Percentiles rank a stretch among this genome's conserved stretches.
Conservation (phyloP, 2,888 invertebrate species). For the Lamellibrachia columna region DNA sequence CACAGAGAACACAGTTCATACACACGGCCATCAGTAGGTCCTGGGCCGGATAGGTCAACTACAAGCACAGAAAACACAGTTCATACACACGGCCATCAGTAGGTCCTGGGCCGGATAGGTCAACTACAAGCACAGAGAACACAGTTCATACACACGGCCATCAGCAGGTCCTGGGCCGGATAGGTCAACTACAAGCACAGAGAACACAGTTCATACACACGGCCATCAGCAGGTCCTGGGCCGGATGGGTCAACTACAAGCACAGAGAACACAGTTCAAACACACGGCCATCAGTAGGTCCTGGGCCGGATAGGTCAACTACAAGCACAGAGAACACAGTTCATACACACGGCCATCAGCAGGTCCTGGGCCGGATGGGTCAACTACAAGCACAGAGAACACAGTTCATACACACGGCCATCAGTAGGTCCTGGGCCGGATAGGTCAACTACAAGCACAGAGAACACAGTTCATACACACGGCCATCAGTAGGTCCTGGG, state of each 20-base stretch:
- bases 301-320: slow-evolving; percentile 87
- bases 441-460: slow-evolving; percentile 79
- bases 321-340: slow-evolving; percentile 75
- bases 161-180: slow-evolving; percentile 92
- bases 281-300: slow-evolving; percentile 90
- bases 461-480: slow-evolving; percentile 86
- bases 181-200: slow-evolving; percentile 78
- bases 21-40: slow-evolving; percentile 91
- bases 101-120: slow-evolving; percentile 92
- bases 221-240: slow-evolving; percentile 89
- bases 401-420: slow-evolving; percentile 91
- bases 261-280: slow-evolving; percentile 89
- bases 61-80: slow-evolving; percentile 75
- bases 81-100: slow-evolving; percentile 88
- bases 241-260: slow-evolving; percentile 79
- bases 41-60: slow-evolving; percentile 87
- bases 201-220: slow-evolving; percentile 84
- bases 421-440: slow-evolving; percentile 89
- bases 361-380: slow-evolving; percentile 92
- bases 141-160: slow-evolving; percentile 91
- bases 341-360: slow-evolving; percentile 88
- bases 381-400: slow-evolving; percentile 71
- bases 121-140: slow-evolving; percentile 72
- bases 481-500: slow-evolving; percentile 90
- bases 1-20: slow-evolving; percentile 81